Conservation (phyloP, 2,797 vertebrate genomes). For the Gorsachius magnificus region DNA sequence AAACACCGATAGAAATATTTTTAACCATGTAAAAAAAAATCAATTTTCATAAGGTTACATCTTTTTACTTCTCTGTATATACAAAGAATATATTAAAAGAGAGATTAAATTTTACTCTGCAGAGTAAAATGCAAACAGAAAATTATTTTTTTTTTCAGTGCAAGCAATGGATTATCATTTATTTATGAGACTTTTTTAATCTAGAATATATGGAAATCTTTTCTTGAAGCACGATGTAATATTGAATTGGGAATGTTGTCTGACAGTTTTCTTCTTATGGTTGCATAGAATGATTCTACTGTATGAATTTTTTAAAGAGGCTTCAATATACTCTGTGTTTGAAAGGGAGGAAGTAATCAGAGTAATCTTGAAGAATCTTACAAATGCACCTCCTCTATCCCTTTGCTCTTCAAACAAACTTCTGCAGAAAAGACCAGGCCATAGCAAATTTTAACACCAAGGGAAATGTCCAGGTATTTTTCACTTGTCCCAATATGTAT, state of each 20-base stretch:
- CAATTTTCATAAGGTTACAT: constrained; percentile 91
- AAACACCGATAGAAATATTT: constrained; percentile 82
- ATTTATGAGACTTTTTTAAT: constrained; percentile 93
- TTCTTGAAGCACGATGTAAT: constrained; percentile 87
- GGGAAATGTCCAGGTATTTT: background rate
- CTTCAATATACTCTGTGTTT: constrained; percentile 69
- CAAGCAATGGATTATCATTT: constrained; percentile 91
- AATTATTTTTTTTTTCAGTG: constrained; percentile 92
- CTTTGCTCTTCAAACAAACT: constrained; percentile 10
- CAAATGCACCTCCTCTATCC: background rate
- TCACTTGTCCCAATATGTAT: background rate
- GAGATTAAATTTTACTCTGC: constrained; percentile 93
- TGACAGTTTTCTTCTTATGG: constrained; percentile 78
- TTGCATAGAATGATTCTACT: constrained; percentile 69
- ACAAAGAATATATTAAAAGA: constrained; percentile 91
- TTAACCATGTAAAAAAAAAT: constrained; percentile 84
- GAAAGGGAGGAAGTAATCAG: constrained; percentile 67
- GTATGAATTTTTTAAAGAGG: constrained; percentile 80
- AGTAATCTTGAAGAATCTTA: constrained; percentile 62
- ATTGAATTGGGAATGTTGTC: constrained; percentile 83
- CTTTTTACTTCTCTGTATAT: constrained; percentile 87
- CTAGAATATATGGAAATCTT: constrained; percentile 95
- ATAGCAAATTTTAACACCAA: background rate
- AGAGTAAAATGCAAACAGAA: constrained; percentile 93
- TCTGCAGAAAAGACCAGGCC: background rate